Conservation (phyloP, 1,140 invertebrate genomes). For the Euglossa dilemma region DNA sequence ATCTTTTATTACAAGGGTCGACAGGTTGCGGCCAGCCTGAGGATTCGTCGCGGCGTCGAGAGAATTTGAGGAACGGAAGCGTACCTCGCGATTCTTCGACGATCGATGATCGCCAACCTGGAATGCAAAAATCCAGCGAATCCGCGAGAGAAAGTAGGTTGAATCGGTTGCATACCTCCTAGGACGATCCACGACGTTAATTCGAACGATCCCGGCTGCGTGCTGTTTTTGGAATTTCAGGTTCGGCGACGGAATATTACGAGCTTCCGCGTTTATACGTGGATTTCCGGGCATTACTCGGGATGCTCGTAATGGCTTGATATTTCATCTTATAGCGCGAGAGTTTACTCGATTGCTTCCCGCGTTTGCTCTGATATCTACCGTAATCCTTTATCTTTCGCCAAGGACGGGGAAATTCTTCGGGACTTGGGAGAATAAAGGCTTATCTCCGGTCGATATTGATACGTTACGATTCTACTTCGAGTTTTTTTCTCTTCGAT, state of each 20-base stretch:
- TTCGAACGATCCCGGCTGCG: background rate
- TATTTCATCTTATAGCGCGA: background rate
- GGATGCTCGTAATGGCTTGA: background rate
- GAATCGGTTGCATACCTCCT: background rate
- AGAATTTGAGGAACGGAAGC: background rate
- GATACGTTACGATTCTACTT: too few species aligned
- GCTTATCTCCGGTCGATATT: too few species aligned
- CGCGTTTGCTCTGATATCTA: background rate
- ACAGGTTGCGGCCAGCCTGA: background rate
- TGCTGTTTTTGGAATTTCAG: background rate
- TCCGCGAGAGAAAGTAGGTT: background rate
- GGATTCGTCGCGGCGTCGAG: background rate
- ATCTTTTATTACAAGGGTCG: slow-evolving; percentile 48
- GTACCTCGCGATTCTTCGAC: background rate
- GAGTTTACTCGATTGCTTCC: background rate
- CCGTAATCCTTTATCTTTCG: background rate
- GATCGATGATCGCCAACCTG: background rate
- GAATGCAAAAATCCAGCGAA: background rate
- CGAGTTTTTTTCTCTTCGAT: too few species aligned
- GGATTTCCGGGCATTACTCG: background rate
- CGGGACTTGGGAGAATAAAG: too few species aligned
- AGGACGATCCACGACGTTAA: too few species aligned
- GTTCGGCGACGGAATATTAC: background rate
- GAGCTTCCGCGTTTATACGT: background rate
- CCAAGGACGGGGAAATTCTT: too few species aligned